Conservation (phyloP, 2,113 vertebrate species). For the Hucho hucho region DNA sequence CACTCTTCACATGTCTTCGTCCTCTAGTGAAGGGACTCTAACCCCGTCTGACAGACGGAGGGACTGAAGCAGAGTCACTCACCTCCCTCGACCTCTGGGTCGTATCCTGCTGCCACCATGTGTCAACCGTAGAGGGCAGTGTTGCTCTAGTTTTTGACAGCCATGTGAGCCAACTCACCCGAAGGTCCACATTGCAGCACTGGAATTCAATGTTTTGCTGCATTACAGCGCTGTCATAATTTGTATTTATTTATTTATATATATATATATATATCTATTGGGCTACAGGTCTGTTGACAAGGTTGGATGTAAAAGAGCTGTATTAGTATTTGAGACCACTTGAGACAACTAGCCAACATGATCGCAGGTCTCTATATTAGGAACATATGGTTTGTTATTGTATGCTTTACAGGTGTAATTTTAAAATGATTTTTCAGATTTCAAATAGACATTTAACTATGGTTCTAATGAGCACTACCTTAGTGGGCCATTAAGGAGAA, state of each 20-base stretch:
- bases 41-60: background rate
- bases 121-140: constrained; percentile 69
- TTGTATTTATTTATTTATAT: no score
- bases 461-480: background rate
- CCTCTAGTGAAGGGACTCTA: background rate
- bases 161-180: background rate
- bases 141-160: constrained; percentile 56
- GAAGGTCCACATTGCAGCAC: constrained; percentile 29
- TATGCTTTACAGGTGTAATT: background rate
- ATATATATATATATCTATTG: no score
- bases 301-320: background rate
- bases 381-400: background rate
- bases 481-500: constrained; percentile 2
- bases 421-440: background rate
- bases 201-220: constrained; percentile 47
- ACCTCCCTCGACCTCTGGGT: background rate
- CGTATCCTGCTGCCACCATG: background rate
- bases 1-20: background rate
- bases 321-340: background rate
- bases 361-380: background rate
- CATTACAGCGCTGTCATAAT: constrained; percentile 33
- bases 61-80: background rate
- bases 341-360: background rate
- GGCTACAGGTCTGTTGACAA: background rate
- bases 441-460: background rate